These are phyloP conservation scores for Ambastaia sidthimunki DNA, from an alignment of 2,797 vertebrate species.

Conservation along the genomic window DNA sequence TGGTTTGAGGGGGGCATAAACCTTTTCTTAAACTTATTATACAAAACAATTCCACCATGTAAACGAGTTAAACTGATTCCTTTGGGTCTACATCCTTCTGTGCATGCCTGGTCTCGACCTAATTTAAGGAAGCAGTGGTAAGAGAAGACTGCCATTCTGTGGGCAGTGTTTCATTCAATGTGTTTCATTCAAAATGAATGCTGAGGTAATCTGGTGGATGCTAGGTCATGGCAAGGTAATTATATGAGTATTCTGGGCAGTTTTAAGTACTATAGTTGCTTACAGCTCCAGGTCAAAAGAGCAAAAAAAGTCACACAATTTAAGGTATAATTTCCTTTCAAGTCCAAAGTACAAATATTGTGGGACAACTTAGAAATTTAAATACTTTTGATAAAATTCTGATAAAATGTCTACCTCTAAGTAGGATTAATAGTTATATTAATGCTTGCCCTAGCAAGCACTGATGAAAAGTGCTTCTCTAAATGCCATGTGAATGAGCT, in stretches of 20 bases:
- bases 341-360: background rate
- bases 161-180: too few relatives aligned
- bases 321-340: background rate
- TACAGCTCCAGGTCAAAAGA: too few relatives aligned
- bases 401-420: background rate
- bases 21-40: too few relatives aligned
- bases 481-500: slow-evolving; percentile 36
- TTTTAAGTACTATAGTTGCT: too few relatives aligned
- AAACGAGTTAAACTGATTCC: too few relatives aligned
- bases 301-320: too few relatives aligned
- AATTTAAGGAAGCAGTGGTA: too few relatives aligned
- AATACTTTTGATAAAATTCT: background rate
- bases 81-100: too few relatives aligned
- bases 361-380: background rate
- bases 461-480: slow-evolving; percentile 33
- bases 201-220: background rate
- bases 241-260: background rate
- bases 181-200: background rate
- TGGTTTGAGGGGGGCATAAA: too few relatives aligned
- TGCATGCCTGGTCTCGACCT: too few relatives aligned
- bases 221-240: background rate
- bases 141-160: too few relatives aligned
- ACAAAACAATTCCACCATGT: too few relatives aligned
- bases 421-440: background rate
- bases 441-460: background rate